Base-by-base conservation (phyloP, 2,888 invertebrate species). In the Seira musarum region DNA sequence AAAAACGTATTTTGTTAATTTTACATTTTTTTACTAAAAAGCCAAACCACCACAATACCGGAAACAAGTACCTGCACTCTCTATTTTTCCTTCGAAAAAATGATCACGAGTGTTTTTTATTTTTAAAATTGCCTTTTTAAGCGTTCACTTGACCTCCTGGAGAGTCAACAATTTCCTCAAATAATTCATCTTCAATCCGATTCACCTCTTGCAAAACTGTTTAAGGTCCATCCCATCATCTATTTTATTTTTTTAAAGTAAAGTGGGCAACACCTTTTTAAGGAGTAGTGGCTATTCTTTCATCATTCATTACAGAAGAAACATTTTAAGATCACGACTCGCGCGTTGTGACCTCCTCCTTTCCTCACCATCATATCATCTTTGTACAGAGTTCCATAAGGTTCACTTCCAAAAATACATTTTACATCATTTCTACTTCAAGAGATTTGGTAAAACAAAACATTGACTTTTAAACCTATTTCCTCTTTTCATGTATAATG, bases 111-210 rank as follows among this genome's bases (percentile, higher is more conserved):
- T n/a, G n/a, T n/a, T n/a, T n/a, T n/a, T n/a, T 30, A 49, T 76
- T 76, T 69, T n/a, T 30, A 64, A 22, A 22, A 69, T 30, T 67
- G 24, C 21, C 19, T 65, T 35, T 30, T 57, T 66, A 53, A 74
- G 40, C 66, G 57, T 53, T 30, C n/a, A 53, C 25, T 25, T 65
- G 78, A 67, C 71, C 78, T 71, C 78, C 78, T 49, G 78, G 66
- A 71, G 78, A 78, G 71, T 3, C 66, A 71, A 49, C 71, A 78
- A 78, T 78, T 78, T 72, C 71, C 66, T 71, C 66, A 61, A 71
- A 78, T 72, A 72, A 72, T 61, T 72, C 71, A 72, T 72, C 67
- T 46, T 66, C 30, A 70, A 53, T 25, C 10, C 30, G 40, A 67
- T 30, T 25, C 19, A 70, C 61, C 22, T 70, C 30, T 30, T 8